Evolutionary conservation across 2,888 invertebrate species (phyloP).

Genomic region (Therioaphis trifolii): DNA sequence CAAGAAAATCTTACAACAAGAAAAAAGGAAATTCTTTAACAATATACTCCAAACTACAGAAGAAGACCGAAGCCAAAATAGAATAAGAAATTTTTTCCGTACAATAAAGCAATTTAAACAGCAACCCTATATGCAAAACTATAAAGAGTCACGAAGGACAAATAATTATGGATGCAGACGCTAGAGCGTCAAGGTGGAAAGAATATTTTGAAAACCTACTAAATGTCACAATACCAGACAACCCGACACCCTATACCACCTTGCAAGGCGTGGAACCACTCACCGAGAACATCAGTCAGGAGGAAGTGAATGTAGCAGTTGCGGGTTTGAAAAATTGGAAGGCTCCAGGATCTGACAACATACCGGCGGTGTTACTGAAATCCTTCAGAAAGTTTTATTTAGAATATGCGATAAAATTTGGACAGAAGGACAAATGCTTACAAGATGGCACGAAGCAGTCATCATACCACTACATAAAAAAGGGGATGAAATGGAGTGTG

Average conservation of each 20-base stretch:
- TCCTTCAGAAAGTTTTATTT: too few species aligned
- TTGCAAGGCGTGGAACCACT: not conserved
- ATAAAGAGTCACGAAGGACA: constrained; percentile 29
- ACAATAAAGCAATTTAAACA: constrained; percentile 6
- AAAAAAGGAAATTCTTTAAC: too few species aligned
- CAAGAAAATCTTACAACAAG: constrained; percentile 7
- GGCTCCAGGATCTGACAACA: too few species aligned
- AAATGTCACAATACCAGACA: constrained; percentile 10
- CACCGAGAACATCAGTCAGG: not conserved
- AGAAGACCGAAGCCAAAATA: not conserved
- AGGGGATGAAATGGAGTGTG: not conserved
- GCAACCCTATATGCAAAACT: not conserved
- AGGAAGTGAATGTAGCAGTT: too few species aligned
- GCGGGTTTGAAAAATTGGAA: too few species aligned
- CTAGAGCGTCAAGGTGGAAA: constrained; percentile 15
- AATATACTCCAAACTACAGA: too few species aligned
- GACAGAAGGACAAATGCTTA: too few species aligned
- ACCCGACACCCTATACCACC: not conserved
- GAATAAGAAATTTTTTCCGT: not conserved
- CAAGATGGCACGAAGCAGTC: too few species aligned
- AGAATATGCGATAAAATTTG: too few species aligned
- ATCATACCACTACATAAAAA: too few species aligned
- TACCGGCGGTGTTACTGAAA: too few species aligned
- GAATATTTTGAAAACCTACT: constrained; percentile 19
- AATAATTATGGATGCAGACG: too few species aligned